Base-by-base conservation (phyloP, 2,888 invertebrate species). In the Watsonalla binaria region DNA sequence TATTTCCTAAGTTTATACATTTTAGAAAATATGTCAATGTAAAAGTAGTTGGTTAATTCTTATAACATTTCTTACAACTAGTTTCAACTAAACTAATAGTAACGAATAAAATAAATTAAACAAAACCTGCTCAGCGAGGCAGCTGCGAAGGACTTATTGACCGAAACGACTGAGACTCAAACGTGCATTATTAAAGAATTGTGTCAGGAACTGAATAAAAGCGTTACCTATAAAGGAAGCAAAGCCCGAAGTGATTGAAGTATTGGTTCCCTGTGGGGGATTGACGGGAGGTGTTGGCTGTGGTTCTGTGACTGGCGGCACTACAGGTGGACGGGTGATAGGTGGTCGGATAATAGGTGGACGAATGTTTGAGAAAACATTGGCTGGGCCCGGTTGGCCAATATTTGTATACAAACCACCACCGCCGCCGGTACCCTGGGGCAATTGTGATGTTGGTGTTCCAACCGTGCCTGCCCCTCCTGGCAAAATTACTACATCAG, bases 161-260 rank as follows among this genome's bases (percentile, higher is more conserved):
- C 72, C 68, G 42, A 78, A 62, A 52, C 76, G 75, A 61, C 70
- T 77, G n/a, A 83, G 70, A 51, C 70, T 73, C 9, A 70, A 61
- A 2, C 77, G 72, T 34, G 80, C 80, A 46, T 76, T 80, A 47
- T 70, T 75, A 48, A 87, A 68, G 53, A 87, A 74, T 55, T 83
- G 78, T 8, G 82, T 74, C 60, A 89, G 58, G 11, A 84, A 66
- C 58, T 83, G 77, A 34, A 86, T 65, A 47, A 89, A 71, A 46
- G 84, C 72, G 13, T 83, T 83, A n/a, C 86, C 84, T 37, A 80
- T 80, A 54, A 81, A 78, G 46, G 84, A 60, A 14, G 80, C 83
- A 45, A 80, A 70, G 47, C 73, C 74, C 7, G 81, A 76, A 14
- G 83, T 77, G 8, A 42, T 5, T 11, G 42, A 42, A 42, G 9